These are phyloP conservation scores for Heterotilapia buettikoferi DNA, from an alignment of 2,113 vertebrate species.

Conservation along the genomic window DNA sequence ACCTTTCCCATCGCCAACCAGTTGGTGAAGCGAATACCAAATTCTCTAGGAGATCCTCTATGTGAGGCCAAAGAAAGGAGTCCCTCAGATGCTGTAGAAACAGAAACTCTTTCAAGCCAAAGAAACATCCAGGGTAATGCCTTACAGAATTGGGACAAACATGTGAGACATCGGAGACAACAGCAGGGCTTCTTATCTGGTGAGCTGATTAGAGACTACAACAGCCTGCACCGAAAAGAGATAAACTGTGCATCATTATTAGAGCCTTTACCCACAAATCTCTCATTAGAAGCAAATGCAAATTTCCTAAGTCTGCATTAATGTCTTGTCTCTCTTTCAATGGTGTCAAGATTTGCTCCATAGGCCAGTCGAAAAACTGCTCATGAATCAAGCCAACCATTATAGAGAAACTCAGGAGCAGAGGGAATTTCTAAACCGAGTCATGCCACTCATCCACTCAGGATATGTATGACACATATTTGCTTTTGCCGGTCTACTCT, in stretches of 20 bases:
- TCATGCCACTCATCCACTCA: slow-evolving; percentile 66
- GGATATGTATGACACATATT: slow-evolving; percentile 71
- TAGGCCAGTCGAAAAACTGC: slow-evolving; percentile 73
- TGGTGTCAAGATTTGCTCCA: slow-evolving; percentile 66
- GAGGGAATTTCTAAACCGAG: slow-evolving; percentile 71
- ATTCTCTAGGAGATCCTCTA: neutral
- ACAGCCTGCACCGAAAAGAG: neutral
- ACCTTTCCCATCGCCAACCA: slow-evolving; percentile 26
- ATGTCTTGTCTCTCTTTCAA: neutral
- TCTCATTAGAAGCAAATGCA: neutral
- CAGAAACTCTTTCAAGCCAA: neutral
- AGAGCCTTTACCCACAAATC: neutral
- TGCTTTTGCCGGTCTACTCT: neutral
- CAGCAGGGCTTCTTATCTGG: slow-evolving; percentile 80
- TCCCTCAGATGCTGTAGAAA: neutral
- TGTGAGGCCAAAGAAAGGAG: neutral
- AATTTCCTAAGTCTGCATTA: neutral
- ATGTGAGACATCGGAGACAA: slow-evolving; percentile 72
- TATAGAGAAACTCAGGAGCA: slow-evolving; percentile 82
- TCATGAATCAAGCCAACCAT: slow-evolving; percentile 78
- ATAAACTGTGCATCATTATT: neutral
- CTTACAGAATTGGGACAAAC: slow-evolving; percentile 79
- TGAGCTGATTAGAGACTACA: slow-evolving; percentile 51
- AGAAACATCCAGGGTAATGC: slow-evolving; percentile 68
- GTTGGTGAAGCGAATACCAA: slow-evolving; percentile 66